A percentile compares a stretch with the other conserved stretches of the same genome.
phyloP scores from a whole-genome alignment of 2,797 vertebrate genomes.

The Ibycter americanus region DNA sequence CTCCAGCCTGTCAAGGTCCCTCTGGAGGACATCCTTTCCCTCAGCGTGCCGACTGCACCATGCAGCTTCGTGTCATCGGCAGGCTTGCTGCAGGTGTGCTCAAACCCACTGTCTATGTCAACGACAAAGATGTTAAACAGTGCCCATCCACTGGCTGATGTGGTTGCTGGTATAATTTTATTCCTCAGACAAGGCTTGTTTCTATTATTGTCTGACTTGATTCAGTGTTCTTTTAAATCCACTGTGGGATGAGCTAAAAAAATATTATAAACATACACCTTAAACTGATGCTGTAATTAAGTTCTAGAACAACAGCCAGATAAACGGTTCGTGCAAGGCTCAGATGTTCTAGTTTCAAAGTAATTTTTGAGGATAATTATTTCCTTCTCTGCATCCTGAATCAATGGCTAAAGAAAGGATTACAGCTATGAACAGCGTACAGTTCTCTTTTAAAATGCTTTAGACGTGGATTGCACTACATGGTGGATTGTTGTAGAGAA shows the following conservation, averaged over 20 bases:
- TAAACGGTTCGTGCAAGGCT: not conserved
- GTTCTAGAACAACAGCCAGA: not conserved
- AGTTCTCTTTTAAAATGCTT: not conserved
- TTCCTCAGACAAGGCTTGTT: not conserved
- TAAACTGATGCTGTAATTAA: not conserved
- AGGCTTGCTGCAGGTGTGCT: not conserved
- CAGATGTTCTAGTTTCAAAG: not conserved
- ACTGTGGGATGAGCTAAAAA: not conserved
- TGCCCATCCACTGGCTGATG: not conserved
- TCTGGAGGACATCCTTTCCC: no score
- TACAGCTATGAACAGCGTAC: not conserved
- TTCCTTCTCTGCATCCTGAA: not conserved
- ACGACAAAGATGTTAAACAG: not conserved
- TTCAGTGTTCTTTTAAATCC: not conserved
- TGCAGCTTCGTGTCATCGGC: no score
- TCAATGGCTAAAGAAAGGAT: not conserved
- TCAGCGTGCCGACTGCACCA: no score
- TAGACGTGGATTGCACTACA: not conserved
- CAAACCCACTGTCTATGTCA: not conserved
- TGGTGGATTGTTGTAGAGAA: not conserved
- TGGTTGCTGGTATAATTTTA: not conserved
- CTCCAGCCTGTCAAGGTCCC: no score
- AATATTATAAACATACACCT: not conserved
- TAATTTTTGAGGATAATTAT: not conserved
- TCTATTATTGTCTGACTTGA: not conserved